Evolutionary conservation across 2,113 vertebrate species (phyloP), one percentile per base, ranked within the genome.

Genomic region (Zeus faber): DNA sequence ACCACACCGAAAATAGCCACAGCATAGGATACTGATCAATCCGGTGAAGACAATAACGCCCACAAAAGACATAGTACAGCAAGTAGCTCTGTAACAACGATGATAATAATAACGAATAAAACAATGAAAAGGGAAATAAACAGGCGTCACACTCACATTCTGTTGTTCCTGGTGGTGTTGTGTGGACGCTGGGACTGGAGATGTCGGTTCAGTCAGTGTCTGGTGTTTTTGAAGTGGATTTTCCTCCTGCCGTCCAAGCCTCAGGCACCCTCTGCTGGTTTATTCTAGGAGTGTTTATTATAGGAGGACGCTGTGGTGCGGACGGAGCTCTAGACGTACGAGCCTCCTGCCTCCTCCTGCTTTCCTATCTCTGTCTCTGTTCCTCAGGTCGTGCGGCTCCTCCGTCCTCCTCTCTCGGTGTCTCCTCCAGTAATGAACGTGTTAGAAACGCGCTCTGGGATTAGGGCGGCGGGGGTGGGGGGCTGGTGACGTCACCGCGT

Each of bases 401-500:
- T 3, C 13, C 26, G 49, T 29, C 22, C 27, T 41, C 45, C 18
- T 21, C 29, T 33, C 25, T 6, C 16, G 31, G 70, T 41, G 87
- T 77, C 79, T 48, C 84, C 33, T 65, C 65, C 67, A 7, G 77
- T 81, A 81, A 83, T 83, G 82, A 77, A 81, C 83, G 78, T 56
- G 85, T 74, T 74, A 85, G 74, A 84, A 82, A 72, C 73, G 80
- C 76, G 65, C 75, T 80, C 71, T 74, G 58, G 87, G 86, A 84
- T 87, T 86, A 37, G 33, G 33, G 65, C 23, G 27, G 16, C n/a
- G 40, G 6, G 40, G 40, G 10, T 2, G 22, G 48, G 82, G 86
- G 84, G 86, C 83, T 61, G 71, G 55, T 91, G 89, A 91, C 89
- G 89, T 91, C 89, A 91, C 71, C 81, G 57, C 70, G 68, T 77